phyloP scores from a whole-genome alignment of 2,797 vertebrate species.

The Sebastes ruberrimus region DNA sequence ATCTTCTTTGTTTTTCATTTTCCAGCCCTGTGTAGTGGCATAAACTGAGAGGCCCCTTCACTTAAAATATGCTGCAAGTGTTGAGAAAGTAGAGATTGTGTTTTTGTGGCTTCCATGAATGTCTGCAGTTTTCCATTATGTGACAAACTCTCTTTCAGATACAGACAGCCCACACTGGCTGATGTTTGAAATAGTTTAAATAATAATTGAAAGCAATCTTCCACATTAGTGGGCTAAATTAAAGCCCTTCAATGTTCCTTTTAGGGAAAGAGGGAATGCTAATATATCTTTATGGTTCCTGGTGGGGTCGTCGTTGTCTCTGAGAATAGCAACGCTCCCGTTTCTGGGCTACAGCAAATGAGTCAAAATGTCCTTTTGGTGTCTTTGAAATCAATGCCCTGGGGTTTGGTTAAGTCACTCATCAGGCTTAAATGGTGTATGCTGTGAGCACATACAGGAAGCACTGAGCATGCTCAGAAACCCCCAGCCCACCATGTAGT shows the following conservation, averaged over 20 bases:
- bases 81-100: slow-evolving; percentile 7
- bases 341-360: slow-evolving; percentile 70
- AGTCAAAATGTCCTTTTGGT: slow-evolving; percentile 84
- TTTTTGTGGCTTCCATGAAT: slow-evolving; percentile 16
- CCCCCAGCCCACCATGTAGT: slow-evolving; percentile 12
- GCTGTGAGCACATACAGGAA: slow-evolving; percentile 31
- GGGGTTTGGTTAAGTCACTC: slow-evolving; percentile 58
- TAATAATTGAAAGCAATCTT: slow-evolving; percentile 31
- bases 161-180: not conserved
- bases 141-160: slow-evolving; percentile 12
- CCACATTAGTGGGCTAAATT: slow-evolving; percentile 25
- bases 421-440: slow-evolving; percentile 53
- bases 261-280: slow-evolving; percentile 25
- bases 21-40: slow-evolving; percentile 10
- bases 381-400: slow-evolving; percentile 62
- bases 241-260: slow-evolving; percentile 25
- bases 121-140: not conserved
- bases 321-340: slow-evolving; percentile 40
- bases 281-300: slow-evolving; percentile 35
- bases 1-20: slow-evolving; percentile 25
- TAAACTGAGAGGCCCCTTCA: slow-evolving; percentile 8
- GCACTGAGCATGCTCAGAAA: slow-evolving; percentile 57
- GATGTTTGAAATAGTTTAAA: slow-evolving; percentile 13
- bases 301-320: slow-evolving; percentile 32
- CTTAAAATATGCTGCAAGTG: slow-evolving; percentile 1